Percentiles rank a stretch among this genome's conserved stretches.
These are phyloP conservation scores for Anthophora plumipes DNA, from an alignment of 2,888 invertebrate genomes.

Conservation along the genomic window DNA sequence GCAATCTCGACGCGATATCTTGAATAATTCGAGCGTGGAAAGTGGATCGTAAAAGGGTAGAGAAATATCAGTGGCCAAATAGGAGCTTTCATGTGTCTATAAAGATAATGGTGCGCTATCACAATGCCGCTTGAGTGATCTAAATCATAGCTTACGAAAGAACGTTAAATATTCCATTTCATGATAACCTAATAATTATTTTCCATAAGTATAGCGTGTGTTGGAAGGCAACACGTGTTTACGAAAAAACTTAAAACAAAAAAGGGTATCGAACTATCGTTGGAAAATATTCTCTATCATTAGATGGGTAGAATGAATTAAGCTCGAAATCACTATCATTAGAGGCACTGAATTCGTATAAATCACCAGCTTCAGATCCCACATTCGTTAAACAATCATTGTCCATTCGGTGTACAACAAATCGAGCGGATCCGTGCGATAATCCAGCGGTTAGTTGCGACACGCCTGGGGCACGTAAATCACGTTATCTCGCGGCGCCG, in stretches of 20 bases:
- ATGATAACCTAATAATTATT: no score
- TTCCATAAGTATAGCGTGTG: no score
- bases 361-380: not conserved
- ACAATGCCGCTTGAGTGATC: not conserved
- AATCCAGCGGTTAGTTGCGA: conserved; percentile 19
- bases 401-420: not conserved
- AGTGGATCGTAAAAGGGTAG: conserved; percentile 13
- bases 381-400: not conserved
- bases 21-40: not conserved
- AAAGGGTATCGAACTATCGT: no score
- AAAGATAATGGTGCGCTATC: conserved; percentile 5
- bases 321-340: not conserved
- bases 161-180: no score
- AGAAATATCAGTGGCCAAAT: not conserved
- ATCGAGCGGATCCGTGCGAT: conserved; percentile 19
- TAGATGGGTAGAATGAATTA: not conserved
- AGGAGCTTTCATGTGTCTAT: not conserved
- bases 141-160: not conserved
- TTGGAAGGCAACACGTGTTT: no score
- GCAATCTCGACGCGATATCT: conserved; percentile 21
- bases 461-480: not conserved
- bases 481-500: conserved; percentile 10
- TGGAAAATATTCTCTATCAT: no score
- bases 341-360: not conserved
- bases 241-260: no score